A percentile compares a stretch with the other conserved stretches of the same genome.
Conservation (phyloP, 2,113 vertebrate species). For the Mirounga angustirostris region DNA sequence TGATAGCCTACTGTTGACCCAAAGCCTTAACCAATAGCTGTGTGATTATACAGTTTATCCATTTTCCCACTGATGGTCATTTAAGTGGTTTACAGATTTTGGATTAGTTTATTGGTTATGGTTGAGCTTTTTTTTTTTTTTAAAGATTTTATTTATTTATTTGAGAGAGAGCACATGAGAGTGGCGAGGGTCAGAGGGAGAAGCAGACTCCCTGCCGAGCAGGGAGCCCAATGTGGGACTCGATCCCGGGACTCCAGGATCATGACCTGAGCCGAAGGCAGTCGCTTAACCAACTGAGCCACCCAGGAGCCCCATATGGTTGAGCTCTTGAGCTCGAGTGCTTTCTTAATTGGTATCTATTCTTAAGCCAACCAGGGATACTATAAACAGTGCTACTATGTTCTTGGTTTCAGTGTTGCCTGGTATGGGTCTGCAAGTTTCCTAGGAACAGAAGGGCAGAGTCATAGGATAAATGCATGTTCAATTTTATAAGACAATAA, state of each 20-base stretch:
- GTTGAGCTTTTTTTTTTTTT: too few relatives aligned
- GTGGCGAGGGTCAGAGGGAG: too few relatives aligned
- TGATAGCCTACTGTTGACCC: background rate
- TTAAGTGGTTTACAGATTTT: background rate
- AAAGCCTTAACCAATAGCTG: background rate
- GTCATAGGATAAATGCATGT: background rate
- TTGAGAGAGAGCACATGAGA: too few relatives aligned
- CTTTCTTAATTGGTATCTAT: constrained; percentile 20
- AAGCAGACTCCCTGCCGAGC: too few relatives aligned
- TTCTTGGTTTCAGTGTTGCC: background rate
- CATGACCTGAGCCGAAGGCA: too few relatives aligned
- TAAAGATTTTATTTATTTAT: too few relatives aligned
- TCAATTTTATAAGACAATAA: constrained; percentile 36
- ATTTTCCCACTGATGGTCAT: background rate
- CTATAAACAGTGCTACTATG: background rate
- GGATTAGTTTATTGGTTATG: background rate
- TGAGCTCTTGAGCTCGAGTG: background rate
- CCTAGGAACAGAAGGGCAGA: background rate
- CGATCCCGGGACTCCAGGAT: too few relatives aligned
- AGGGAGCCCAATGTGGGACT: too few relatives aligned
- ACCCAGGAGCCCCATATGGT: background rate
- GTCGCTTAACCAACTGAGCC: too few relatives aligned
- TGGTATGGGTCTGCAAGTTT: constrained; percentile 6
- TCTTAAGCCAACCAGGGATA: background rate
- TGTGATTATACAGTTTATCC: background rate